phyloP scores from a whole-genome alignment of 2,113 vertebrate genomes.

The Crotalus viridis region DNA sequence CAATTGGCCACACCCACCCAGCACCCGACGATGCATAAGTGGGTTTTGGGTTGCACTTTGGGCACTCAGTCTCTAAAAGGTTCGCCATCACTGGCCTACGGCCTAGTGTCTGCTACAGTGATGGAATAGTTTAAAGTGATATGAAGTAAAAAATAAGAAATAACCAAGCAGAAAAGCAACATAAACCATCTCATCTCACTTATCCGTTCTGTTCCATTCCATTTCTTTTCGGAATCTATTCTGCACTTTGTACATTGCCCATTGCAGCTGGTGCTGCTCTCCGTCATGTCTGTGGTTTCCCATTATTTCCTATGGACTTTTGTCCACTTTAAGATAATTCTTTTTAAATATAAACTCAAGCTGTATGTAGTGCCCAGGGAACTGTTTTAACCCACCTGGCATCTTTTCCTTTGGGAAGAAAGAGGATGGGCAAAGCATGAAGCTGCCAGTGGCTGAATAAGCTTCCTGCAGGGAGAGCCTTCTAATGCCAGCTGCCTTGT shows the following conservation, averaged over 20 bases:
- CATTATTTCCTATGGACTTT: not conserved
- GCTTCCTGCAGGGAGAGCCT: not conserved
- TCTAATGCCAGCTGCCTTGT: not conserved
- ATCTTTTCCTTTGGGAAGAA: not conserved
- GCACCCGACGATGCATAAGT: no score
- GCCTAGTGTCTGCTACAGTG: not conserved
- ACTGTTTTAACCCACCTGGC: not conserved
- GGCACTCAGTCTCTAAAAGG: no score
- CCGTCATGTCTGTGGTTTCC: not conserved
- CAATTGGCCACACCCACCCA: no score
- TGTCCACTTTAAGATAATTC: not conserved
- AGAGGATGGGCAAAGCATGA: not conserved
- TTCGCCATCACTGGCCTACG: not conserved
- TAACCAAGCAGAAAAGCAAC: not conserved
- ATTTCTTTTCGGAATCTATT: not conserved
- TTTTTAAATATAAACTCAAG: not conserved
- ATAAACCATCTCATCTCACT: not conserved
- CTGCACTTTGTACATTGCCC: not conserved
- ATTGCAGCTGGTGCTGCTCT: not conserved
- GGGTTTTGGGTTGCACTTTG: no score
- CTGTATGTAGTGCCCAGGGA: not conserved
- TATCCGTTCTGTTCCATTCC: not conserved
- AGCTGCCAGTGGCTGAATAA: not conserved
- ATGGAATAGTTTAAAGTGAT: not conserved
- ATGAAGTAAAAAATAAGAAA: not conserved